Conservation (phyloP, 2,113 vertebrate genomes). For the Cynocephalus volans region DNA sequence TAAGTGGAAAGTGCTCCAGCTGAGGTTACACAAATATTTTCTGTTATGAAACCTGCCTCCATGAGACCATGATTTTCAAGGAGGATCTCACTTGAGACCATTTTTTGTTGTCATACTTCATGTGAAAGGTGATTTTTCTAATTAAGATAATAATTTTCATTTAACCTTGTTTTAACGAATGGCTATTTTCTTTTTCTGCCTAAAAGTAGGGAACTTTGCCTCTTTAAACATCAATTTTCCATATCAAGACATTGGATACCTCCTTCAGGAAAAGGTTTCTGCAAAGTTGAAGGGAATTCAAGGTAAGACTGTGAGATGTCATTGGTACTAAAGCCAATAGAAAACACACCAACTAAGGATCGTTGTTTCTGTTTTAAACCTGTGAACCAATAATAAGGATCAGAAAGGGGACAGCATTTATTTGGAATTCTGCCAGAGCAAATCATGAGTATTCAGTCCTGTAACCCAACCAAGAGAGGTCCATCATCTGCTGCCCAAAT, state of each 20-base stretch:
- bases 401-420: not conserved
- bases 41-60: conserved; percentile 55
- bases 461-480: too few species aligned
- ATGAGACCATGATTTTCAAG: not conserved
- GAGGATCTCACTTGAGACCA: not conserved
- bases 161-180: conserved; percentile 21
- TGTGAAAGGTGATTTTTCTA: conserved; percentile 29
- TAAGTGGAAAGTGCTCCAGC: not conserved
- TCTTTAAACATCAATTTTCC: conserved; percentile 12
- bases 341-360: not conserved
- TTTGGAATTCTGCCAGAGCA: not conserved
- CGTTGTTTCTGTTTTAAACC: not conserved
- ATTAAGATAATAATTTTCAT: not conserved
- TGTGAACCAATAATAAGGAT: not conserved
- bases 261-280: not conserved
- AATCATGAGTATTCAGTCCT: too few species aligned
- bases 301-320: not conserved
- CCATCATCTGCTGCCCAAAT: too few species aligned
- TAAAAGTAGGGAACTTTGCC: not conserved
- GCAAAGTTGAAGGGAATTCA: conserved; percentile 15
- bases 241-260: not conserved
- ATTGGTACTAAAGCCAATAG: not conserved
- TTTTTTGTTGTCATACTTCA: not conserved
- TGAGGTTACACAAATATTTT: conserved; percentile 50
- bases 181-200: not conserved